Evolutionary conservation across 2,797 vertebrate genomes (phyloP), one percentile per base, ranked within the genome.

Genomic region (Danio kyathit): DNA sequence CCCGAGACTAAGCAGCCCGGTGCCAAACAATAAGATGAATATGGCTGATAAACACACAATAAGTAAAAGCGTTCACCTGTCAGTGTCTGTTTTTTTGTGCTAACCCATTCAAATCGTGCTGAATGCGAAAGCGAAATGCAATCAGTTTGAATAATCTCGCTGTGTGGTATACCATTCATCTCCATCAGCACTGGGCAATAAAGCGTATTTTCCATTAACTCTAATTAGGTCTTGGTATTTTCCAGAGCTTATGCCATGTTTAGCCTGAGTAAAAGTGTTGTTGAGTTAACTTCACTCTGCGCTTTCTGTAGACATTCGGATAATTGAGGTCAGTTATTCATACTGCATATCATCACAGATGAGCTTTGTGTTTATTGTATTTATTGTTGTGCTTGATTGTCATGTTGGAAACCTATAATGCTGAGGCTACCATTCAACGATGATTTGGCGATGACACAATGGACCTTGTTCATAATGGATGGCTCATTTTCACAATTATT

Each of bases 21-120:
- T 79, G 73, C 60, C 76, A 83, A 73, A 82, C 74, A 80, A 76
- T 76, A 44, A 82, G 72, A 79, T 82, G 56, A 79, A 72, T 82
- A 67, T 75, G 60, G 43, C 73, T 66, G 67, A 83, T 80, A 80
- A 74, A 66, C 49, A 65, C 44, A 38, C 40, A 64, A 80, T 61
- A 63, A 71, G 51, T 52, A 57, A 78, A 82, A 74, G 74, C 57
- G 57, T 67, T 74, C 52, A 59, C 70, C 69, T 83, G 69, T 73
- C 76, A 43, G 57, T 70, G 29, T 83, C 54, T 51, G 52, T 59
- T 66, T 80, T 56, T 29, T 29, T 44, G 21, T 21, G 13, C 54
- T 16, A 74, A 74, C 52, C 56, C 54, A 60, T 86, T 73, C 6
- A 80, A 76, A 77, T 51, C 40, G 44, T 8, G 41, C 59, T 54